Evolutionary conservation across 2,888 invertebrate species (phyloP).

Genomic region (Sympetrum striolatum): DNA sequence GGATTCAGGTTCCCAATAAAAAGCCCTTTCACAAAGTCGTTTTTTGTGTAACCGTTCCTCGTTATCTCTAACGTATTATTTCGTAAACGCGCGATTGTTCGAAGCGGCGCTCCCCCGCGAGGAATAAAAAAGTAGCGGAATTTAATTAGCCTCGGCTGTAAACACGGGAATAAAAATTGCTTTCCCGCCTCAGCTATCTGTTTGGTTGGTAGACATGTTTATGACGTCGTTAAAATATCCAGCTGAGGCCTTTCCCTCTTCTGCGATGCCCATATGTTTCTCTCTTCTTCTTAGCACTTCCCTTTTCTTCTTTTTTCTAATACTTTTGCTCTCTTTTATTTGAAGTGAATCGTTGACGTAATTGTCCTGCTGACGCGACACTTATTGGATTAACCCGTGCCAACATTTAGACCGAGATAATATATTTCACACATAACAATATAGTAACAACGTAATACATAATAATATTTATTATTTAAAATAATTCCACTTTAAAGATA

Average conservation of each 20-base stretch:
- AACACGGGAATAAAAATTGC: not conserved
- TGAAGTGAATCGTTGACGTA: too few species aligned
- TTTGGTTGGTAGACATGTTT: conserved; percentile 5
- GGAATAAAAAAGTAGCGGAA: not conserved
- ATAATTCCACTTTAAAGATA: too few species aligned
- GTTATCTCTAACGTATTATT: too few species aligned
- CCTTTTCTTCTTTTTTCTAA: not conserved
- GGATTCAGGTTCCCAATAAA: too few species aligned
- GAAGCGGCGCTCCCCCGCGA: too few species aligned
- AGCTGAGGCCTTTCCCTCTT: not conserved
- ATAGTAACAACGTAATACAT: too few species aligned
- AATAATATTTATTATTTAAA: too few species aligned
- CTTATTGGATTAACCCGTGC: not conserved
- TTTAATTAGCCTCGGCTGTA: not conserved
- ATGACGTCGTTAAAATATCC: conserved; percentile 14
- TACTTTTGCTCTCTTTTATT: not conserved
- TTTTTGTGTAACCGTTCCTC: too few species aligned
- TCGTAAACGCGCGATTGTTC: too few species aligned
- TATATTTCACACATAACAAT: too few species aligned
- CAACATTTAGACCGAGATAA: not conserved
- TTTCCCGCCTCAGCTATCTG: not conserved
- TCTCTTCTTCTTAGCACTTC: not conserved
- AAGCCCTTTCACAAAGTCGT: too few species aligned
- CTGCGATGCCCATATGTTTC: not conserved
- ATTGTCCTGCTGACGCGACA: not conserved